Percentiles rank a stretch among this genome's conserved stretches.
Evolutionary conservation across 2,113 vertebrate species (phyloP).

Genomic region (Holacanthus passer): DNA sequence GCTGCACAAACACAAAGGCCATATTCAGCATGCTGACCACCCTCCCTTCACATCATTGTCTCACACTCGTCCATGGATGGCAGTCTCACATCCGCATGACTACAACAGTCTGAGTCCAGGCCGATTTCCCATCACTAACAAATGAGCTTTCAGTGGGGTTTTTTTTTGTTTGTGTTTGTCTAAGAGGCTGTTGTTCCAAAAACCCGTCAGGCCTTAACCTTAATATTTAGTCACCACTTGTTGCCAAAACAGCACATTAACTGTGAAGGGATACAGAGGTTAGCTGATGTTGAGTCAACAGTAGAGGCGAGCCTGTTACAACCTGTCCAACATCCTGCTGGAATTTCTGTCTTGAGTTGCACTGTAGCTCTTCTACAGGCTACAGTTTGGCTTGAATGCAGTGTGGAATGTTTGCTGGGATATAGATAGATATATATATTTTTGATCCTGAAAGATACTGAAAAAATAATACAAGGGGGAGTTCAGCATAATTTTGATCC

Average conservation of each 20-base stretch:
- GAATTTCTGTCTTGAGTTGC: neutral
- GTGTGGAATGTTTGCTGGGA: slow-evolving; percentile 2
- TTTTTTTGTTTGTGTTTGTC: slow-evolving; percentile 27
- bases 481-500: neutral
- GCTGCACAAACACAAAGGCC: slow-evolving; percentile 58
- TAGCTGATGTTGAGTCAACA: slow-evolving; percentile 38
- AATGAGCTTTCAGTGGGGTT: slow-evolving; percentile 34
- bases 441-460: neutral
- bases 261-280: neutral
- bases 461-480: neutral
- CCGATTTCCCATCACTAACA: slow-evolving; percentile 52
- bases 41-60: slow-evolving; percentile 34
- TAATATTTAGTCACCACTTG: slow-evolving; percentile 14
- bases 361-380: neutral
- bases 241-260: slow-evolving; percentile 26
- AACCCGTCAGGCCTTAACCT: slow-evolving; percentile 20
- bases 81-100: slow-evolving; percentile 66
- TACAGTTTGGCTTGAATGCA: neutral
- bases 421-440: no score
- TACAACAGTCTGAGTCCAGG: slow-evolving; percentile 24
- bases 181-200: slow-evolving; percentile 34
- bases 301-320: neutral
- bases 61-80: slow-evolving; percentile 12
- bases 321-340: neutral
- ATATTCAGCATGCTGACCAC: slow-evolving; percentile 50